A percentile compares a stretch with the other conserved stretches of the same genome.
Conservation (phyloP, 2,797 vertebrate species). For the Saguinus oedipus region DNA sequence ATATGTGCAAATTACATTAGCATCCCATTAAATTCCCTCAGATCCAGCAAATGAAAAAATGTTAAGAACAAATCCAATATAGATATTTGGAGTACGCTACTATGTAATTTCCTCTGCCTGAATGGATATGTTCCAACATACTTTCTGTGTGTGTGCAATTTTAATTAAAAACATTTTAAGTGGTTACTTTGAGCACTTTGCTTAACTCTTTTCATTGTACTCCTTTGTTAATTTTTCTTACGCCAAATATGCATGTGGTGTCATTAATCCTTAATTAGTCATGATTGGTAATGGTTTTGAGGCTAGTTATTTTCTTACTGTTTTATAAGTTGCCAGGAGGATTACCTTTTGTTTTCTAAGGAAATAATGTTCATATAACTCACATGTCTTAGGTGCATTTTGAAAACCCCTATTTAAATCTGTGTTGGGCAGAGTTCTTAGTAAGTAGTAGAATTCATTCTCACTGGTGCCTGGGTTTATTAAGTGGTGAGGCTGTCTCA, state of each 20-base stretch:
- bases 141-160: slow-evolving; percentile 27
- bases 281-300: slow-evolving; percentile 46
- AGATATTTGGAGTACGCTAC: slow-evolving; percentile 56
- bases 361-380: slow-evolving; percentile 21
- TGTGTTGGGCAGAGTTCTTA: not conserved
- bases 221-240: slow-evolving; percentile 61
- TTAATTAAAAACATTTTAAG: slow-evolving; percentile 61
- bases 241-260: not conserved
- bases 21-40: slow-evolving; percentile 64
- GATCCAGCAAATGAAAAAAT: slow-evolving; percentile 54
- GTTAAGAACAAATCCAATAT: slow-evolving; percentile 55
- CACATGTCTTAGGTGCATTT: not conserved
- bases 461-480: not conserved
- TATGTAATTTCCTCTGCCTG: slow-evolving; percentile 63
- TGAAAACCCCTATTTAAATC: slow-evolving; percentile 9
- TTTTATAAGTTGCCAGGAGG: slow-evolving; percentile 43
- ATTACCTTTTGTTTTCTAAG: slow-evolving; percentile 59
- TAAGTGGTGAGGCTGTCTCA: not conserved
- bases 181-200: slow-evolving; percentile 6
- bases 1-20: slow-evolving; percentile 65
- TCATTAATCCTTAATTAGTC: slow-evolving; percentile 58
- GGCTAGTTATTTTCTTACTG: slow-evolving; percentile 50
- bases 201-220: slow-evolving; percentile 36
- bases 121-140: slow-evolving; percentile 50
- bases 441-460: not conserved